These are phyloP conservation scores for Cryptus viduatorius DNA, from an alignment of 2,888 invertebrate species.

Conservation along the genomic window DNA sequence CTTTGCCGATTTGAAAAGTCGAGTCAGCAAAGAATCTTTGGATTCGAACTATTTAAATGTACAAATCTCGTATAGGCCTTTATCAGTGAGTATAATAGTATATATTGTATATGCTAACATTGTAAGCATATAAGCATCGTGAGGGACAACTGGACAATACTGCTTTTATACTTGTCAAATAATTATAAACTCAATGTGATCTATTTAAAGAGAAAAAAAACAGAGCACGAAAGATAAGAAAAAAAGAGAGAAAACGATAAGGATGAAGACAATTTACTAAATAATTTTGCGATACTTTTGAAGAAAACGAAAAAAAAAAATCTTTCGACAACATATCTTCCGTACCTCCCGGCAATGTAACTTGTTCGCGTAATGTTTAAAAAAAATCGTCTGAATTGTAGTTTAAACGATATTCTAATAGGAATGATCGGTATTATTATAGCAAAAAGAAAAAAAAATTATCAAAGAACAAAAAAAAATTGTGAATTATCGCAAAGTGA, in stretches of 20 bases:
- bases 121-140: conserved; percentile 38
- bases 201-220: conserved; percentile 24
- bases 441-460: not conserved
- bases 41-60: conserved; percentile 48
- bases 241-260: conserved; percentile 8
- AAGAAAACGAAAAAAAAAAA: conserved; percentile 13
- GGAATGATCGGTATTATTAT: conserved; percentile 42
- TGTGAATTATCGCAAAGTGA: conserved; percentile 54
- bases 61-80: conserved; percentile 66
- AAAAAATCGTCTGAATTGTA: conserved; percentile 18
- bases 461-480: conserved; percentile 20
- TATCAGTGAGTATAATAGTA: conserved; percentile 43
- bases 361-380: conserved; percentile 48
- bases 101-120: conserved; percentile 38
- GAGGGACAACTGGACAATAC: conserved; percentile 66
- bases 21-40: not conserved
- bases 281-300: conserved; percentile 43
- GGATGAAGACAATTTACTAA: conserved; percentile 9
- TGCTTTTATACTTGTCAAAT: conserved; percentile 61
- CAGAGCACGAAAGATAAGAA: not conserved
- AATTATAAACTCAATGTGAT: conserved; percentile 52
- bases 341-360: conserved; percentile 50
- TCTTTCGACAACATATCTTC: conserved; percentile 66
- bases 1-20: conserved; percentile 1
- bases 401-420: conserved; percentile 32